Conservation (phyloP, 1,140 invertebrate species). For the Drusus annulatus region DNA sequence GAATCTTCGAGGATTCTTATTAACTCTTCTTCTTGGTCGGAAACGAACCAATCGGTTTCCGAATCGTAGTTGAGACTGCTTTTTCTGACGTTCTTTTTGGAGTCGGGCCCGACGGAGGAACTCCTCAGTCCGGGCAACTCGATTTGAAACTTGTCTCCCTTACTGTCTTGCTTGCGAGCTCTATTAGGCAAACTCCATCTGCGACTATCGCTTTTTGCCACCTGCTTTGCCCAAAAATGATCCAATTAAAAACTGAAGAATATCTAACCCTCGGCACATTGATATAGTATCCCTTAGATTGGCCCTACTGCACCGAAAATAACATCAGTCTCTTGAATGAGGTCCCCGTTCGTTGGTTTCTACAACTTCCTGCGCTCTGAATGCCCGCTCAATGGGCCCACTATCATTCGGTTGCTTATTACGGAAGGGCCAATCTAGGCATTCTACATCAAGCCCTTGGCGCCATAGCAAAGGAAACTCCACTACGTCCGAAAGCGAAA, state of each 20-base stretch:
- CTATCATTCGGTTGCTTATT: too few relatives aligned
- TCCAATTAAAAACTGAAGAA: slow-evolving; percentile 30
- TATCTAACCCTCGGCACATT: slow-evolving; percentile 2
- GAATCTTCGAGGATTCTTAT: slow-evolving; percentile 74
- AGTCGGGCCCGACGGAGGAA: slow-evolving; percentile 48
- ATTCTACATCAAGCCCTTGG: background rate
- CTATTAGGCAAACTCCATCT: slow-evolving; percentile 67
- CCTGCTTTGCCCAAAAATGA: slow-evolving; percentile 45
- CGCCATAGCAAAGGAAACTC: slow-evolving; percentile 26
- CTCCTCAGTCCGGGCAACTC: slow-evolving; percentile 42
- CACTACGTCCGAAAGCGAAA: background rate
- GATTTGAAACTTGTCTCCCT: slow-evolving; percentile 22
- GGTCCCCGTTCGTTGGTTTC: too few relatives aligned
- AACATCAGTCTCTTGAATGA: too few relatives aligned
- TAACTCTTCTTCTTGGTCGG: slow-evolving; percentile 87
- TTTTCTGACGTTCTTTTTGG: slow-evolving; percentile 20
- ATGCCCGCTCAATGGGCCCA: too few relatives aligned
- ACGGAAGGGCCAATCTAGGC: too few relatives aligned
- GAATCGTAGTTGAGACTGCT: slow-evolving; percentile 71
- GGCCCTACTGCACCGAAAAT: too few relatives aligned
- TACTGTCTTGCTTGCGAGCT: background rate
- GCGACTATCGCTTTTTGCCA: slow-evolving; percentile 64
- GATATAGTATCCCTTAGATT: too few relatives aligned
- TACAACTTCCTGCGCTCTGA: too few relatives aligned
- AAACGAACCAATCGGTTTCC: slow-evolving; percentile 83